A percentile compares a stretch with the other conserved stretches of the same genome.
These are phyloP conservation scores for Fabriciana adippe DNA, from an alignment of 2,888 invertebrate species.

Conservation along the genomic window DNA sequence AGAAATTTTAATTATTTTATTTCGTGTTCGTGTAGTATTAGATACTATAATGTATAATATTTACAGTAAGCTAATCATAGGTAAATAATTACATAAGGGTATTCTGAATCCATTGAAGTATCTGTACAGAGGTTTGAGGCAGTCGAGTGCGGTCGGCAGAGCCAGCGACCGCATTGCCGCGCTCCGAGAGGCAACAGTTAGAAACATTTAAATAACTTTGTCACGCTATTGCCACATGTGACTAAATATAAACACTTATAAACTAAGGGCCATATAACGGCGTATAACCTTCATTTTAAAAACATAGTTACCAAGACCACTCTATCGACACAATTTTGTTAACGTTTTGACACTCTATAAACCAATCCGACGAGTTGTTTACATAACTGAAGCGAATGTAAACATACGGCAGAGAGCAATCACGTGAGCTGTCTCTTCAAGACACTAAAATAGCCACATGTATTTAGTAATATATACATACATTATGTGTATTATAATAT, in stretches of 20 bases:
- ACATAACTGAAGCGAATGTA: conserved; percentile 57
- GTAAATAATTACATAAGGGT: too few species aligned
- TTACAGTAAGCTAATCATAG: too few species aligned
- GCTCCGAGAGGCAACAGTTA: conserved; percentile 58
- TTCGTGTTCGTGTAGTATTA: too few species aligned
- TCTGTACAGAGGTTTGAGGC: conserved; percentile 15
- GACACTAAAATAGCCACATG: conserved; percentile 22
- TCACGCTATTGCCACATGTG: conserved; percentile 56
- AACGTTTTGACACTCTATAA: conserved; percentile 55
- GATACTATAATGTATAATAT: too few species aligned
- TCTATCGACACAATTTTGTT: conserved; percentile 46
- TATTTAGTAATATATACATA: not conserved
- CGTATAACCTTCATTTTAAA: conserved; percentile 60
- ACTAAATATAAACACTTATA: conserved; percentile 41
- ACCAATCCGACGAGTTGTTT: conserved; percentile 53
- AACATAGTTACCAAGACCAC: conserved; percentile 41
- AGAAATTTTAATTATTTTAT: too few species aligned
- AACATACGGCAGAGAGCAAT: conserved; percentile 45
- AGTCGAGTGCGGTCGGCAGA: conserved; percentile 21
- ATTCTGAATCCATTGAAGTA: too few species aligned
- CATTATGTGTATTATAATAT: too few species aligned
- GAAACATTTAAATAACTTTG: conserved; percentile 73
- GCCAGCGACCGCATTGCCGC: conserved; percentile 24
- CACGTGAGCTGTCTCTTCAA: conserved; percentile 38
- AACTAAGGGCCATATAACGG: conserved; percentile 57